A percentile compares a stretch with the other conserved stretches of the same genome.
Evolutionary conservation across 2,797 vertebrate genomes (phyloP).

Genomic region (Cirrhinus molitorella): DNA sequence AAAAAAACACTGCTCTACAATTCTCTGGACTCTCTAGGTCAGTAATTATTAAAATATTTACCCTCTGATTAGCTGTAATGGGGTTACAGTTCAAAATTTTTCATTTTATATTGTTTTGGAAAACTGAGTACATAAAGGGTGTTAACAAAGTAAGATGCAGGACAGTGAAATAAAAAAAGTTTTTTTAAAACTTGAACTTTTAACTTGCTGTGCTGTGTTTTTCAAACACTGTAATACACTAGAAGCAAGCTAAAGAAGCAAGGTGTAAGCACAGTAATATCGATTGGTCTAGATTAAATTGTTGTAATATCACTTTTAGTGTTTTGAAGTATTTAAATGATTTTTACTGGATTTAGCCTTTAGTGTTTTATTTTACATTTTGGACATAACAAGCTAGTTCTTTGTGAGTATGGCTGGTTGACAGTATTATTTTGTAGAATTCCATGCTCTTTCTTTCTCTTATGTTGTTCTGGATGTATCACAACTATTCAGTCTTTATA

Average conservation of each 20-base stretch:
- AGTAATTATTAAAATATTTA: no score
- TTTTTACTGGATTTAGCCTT: not conserved
- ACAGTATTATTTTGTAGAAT: constrained; percentile 7
- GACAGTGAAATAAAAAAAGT: not conserved
- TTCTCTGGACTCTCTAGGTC: no score
- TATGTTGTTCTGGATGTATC: not conserved
- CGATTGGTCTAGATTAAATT: not conserved
- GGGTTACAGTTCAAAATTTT: no score
- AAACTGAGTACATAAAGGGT: not conserved
- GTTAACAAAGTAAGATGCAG: not conserved
- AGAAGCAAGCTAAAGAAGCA: no score
- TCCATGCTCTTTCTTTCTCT: not conserved
- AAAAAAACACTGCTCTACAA: no score
- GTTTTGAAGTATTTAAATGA: no score
- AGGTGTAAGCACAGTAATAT: not conserved
- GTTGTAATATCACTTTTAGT: not conserved
- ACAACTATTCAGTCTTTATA: not conserved
- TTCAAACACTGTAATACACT: no score
- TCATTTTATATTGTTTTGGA: no score
- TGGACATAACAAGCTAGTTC: not conserved
- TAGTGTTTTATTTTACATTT: not conserved
- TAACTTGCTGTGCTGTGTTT: no score
- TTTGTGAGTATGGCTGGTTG: not conserved
- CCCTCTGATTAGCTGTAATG: no score
- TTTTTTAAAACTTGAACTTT: no score